These are phyloP conservation scores for Temnothorax rugatulus DNA, from an alignment of 2,888 invertebrate genomes.

Conservation along the genomic window DNA sequence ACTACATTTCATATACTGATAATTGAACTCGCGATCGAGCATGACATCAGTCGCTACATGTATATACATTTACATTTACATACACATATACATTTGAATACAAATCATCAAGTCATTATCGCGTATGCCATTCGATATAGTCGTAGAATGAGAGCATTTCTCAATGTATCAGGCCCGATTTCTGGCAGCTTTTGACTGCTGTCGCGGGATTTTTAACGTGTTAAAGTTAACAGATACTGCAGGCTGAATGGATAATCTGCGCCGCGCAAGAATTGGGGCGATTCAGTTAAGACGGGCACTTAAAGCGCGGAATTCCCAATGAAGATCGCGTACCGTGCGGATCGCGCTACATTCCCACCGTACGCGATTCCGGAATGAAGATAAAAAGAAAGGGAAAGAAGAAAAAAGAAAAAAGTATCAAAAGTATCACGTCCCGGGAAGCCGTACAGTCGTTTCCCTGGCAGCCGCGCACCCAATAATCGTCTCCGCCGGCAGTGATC, in stretches of 20 bases:
- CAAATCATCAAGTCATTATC: background rate
- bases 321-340: slow-evolving; percentile 37
- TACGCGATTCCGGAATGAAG: slow-evolving; percentile 9
- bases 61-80: background rate
- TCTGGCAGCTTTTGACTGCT: slow-evolving; percentile 2
- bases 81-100: background rate
- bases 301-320: slow-evolving; percentile 19
- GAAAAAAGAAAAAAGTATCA: background rate
- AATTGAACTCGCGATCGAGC: background rate
- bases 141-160: background rate
- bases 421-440: background rate
- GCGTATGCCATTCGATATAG: background rate
- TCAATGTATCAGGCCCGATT: background rate
- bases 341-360: slow-evolving; percentile 2
- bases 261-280: slow-evolving; percentile 26
- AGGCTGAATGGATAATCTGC: slow-evolving; percentile 43
- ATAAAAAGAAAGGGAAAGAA: background rate
- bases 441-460: slow-evolving; percentile 32
- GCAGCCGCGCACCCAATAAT: slow-evolving; percentile 66
- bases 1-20: background rate
- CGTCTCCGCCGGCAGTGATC: slow-evolving; percentile 64
- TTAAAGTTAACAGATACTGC: slow-evolving; percentile 47
- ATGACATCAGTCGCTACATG: background rate
- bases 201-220: slow-evolving; percentile 16
- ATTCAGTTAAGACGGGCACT: slow-evolving; percentile 27